Evolutionary conservation across 2,888 invertebrate genomes (phyloP).

Genomic region (Harpalus rufipes): DNA sequence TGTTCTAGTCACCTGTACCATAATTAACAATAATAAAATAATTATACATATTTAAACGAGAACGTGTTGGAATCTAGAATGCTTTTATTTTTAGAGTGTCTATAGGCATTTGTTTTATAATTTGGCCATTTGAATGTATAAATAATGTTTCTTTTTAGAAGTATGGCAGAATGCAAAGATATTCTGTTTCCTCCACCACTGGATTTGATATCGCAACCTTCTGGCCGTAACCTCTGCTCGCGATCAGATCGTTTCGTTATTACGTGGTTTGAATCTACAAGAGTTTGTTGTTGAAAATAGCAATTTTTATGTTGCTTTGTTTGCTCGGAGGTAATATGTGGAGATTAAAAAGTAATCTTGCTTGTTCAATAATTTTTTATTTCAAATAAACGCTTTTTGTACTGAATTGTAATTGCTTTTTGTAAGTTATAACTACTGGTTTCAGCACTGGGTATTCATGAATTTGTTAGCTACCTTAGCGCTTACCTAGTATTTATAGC

Average conservation of each 20-base stretch:
- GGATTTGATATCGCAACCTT: background rate
- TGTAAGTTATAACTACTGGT: constrained; percentile 31
- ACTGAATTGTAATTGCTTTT: constrained; percentile 19
- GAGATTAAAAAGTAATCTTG: constrained; percentile 48
- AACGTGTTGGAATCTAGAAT: too few species aligned
- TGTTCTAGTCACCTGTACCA: too few species aligned
- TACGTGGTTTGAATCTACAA: constrained; percentile 49
- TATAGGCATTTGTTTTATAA: background rate
- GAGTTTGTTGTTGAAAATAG: constrained; percentile 40
- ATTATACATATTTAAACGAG: too few species aligned
- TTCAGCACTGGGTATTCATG: background rate
- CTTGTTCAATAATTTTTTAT: constrained; percentile 42
- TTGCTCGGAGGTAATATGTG: constrained; percentile 42
- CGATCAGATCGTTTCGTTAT: constrained; percentile 51
- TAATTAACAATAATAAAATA: too few species aligned
- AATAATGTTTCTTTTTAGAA: background rate
- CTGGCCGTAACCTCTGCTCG: background rate
- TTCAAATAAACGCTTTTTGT: constrained; percentile 35
- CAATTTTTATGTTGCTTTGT: constrained; percentile 43
- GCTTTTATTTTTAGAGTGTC: too few species aligned
- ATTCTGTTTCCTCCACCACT: background rate
- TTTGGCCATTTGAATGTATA: background rate
- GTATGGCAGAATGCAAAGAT: background rate
- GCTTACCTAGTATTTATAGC: background rate
- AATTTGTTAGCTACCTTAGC: background rate